A percentile compares a stretch with the other conserved stretches of the same genome.
phyloP scores from a whole-genome alignment of 2,797 vertebrate genomes.

The Lycodopsis pacificus region DNA sequence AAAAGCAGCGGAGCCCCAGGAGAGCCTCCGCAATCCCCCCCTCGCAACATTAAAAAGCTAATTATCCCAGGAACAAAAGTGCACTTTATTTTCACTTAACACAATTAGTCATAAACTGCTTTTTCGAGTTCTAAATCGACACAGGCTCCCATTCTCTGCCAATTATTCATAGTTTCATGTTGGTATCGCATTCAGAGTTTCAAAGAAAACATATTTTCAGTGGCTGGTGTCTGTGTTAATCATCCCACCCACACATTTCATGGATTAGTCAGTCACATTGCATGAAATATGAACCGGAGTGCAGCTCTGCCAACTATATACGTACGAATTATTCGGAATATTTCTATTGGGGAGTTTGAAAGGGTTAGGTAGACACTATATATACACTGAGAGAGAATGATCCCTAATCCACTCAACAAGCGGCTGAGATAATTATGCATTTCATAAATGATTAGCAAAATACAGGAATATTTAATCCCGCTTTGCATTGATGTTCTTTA shows the following conservation, averaged over 20 bases:
- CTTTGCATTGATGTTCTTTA: constrained; percentile 83
- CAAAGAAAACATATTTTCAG: constrained; percentile 87
- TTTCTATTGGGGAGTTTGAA: constrained; percentile 79
- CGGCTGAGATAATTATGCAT: constrained; percentile 86
- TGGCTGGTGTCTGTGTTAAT: constrained; percentile 85
- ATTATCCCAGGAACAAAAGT: constrained; percentile 88
- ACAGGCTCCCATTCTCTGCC: constrained; percentile 82
- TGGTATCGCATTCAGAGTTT: constrained; percentile 85
- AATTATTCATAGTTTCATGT: constrained; percentile 89
- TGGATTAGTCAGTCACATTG: constrained; percentile 86
- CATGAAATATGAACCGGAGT: constrained; percentile 80
- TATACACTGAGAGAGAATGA: constrained; percentile 71
- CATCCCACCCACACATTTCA: constrained; percentile 86
- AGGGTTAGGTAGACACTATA: constrained; percentile 81
- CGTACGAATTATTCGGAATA: constrained; percentile 79
- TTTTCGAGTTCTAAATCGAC: constrained; percentile 83
- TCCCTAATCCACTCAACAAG: constrained; percentile 85
- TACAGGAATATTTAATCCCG: constrained; percentile 86
- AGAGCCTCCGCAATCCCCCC: constrained; percentile 75
- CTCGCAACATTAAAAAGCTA: constrained; percentile 83
- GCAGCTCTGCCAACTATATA: constrained; percentile 82
- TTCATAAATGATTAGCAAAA: constrained; percentile 87
- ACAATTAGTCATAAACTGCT: constrained; percentile 88
- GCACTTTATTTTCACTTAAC: constrained; percentile 89
- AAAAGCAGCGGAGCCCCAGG: constrained; percentile 71